A percentile compares a stretch with the other conserved stretches of the same genome.
phyloP scores from a whole-genome alignment of 2,113 vertebrate species.

The Ranitomeya variabilis region DNA sequence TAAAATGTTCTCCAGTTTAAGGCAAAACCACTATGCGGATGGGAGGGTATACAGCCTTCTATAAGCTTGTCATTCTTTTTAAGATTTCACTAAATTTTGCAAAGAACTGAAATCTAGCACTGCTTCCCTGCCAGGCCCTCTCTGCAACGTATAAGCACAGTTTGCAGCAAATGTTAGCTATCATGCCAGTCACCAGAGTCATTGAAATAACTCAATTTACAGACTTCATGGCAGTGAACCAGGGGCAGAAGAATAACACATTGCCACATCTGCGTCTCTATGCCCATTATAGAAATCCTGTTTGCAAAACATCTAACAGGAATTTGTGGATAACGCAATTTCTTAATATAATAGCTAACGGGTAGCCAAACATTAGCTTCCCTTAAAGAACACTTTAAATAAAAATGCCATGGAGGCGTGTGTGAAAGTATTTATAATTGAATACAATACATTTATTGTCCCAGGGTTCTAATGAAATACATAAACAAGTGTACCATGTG shows the following conservation, averaged over 20 bases:
- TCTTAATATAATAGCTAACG: background rate
- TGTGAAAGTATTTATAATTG: background rate
- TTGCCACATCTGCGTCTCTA: background rate
- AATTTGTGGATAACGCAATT: background rate
- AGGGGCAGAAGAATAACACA: background rate
- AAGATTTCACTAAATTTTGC: too few relatives aligned
- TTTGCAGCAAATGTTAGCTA: too few relatives aligned
- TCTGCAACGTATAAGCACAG: too few relatives aligned
- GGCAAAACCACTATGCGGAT: too few relatives aligned
- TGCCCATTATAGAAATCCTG: background rate
- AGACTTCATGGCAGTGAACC: too few relatives aligned
- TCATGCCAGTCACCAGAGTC: too few relatives aligned
- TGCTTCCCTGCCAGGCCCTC: too few relatives aligned
- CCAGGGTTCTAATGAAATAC: background rate
- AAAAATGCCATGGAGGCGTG: background rate
- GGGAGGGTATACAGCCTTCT: too few relatives aligned
- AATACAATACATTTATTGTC: conserved; percentile 6
- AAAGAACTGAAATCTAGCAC: too few relatives aligned
- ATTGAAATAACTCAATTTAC: too few relatives aligned
- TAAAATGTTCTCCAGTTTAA: too few relatives aligned
- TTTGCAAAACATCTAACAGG: background rate
- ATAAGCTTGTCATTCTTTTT: too few relatives aligned
- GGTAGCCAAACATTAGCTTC: background rate
- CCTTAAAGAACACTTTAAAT: background rate
- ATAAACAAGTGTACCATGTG: background rate